Base-by-base conservation (phyloP, 2,113 vertebrate species). In the Puffinus mauretanicus region DNA sequence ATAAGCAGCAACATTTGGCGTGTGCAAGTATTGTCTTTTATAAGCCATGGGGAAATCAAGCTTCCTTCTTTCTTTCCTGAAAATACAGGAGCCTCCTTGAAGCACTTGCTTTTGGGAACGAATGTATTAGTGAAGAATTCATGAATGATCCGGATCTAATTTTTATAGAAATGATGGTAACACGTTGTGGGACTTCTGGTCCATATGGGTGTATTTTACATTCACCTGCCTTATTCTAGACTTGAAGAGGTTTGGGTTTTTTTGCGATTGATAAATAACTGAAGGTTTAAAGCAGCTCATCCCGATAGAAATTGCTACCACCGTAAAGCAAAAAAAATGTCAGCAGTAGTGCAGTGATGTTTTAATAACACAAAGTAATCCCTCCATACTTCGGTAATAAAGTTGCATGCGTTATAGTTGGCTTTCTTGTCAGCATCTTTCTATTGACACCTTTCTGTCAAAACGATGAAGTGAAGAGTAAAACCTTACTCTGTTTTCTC, bases 401-500 rank as follows among this genome's bases (percentile, higher is more conserved):
- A 97, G 96, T 97, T 96, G 79, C 76, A 80, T 62, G 94, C 87
- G 46, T 34, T 79, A n/a, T 87, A 86, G 79, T 93, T 94, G 69
- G 60, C 62, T 97, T 96, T 95, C 93, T 91, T 51, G 64, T 87
- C 66, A 91, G 57, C 57, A 71, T 83, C 73, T 77, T 87, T 71
- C 70, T 57, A 3, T 60, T 95, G 97, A 97, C 95, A 95, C 92
- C 96, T 96, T 97, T 97, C 90, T 97, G 92, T 98, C 96, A 96
- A 80, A 93, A 96, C 96, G 91, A 85, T 95, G 95, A 96, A 97
- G 83, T 73, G 80, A 88, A 79, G 77, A 92, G 42, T 80, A 75
- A 96, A 97, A 93, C 88, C 34, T 10, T 79, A 51, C 38, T 96
- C 89, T 70, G 82, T 69, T 97, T 97, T 94, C 51, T 96, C 75